These are phyloP conservation scores for Tiliacea aurago DNA, from an alignment of 2,888 invertebrate genomes.

Conservation along the genomic window DNA sequence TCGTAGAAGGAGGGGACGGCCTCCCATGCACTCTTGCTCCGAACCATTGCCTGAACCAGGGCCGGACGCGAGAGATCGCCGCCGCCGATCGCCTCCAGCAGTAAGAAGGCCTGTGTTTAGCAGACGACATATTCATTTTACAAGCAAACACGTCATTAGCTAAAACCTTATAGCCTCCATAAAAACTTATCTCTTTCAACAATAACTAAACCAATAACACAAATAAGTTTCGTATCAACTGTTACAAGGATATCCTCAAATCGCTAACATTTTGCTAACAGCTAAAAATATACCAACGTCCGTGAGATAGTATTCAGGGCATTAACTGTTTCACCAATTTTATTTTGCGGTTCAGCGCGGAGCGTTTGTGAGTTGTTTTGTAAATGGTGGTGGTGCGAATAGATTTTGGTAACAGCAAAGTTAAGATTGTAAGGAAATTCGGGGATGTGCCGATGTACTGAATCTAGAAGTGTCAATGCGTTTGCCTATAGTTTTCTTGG, in stretches of 20 bases:
- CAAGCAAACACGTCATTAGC: background rate
- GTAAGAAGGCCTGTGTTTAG: background rate
- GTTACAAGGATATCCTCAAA: conserved; percentile 53
- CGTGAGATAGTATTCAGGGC: conserved; percentile 62
- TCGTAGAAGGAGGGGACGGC: too few species aligned
- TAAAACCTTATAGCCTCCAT: conserved; percentile 1
- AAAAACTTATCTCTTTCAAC: conserved; percentile 28
- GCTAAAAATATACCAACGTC: conserved; percentile 65
- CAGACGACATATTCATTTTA: background rate
- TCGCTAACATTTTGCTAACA: conserved; percentile 66
- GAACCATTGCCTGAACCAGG: too few species aligned
- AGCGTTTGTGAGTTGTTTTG: background rate
- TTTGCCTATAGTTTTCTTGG: background rate
- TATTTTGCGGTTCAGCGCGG: background rate
- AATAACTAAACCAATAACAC: conserved; percentile 50
- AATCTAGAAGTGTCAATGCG: conserved; percentile 44
- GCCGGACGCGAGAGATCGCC: too few species aligned
- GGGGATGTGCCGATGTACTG: conserved; percentile 38
- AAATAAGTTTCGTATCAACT: conserved; percentile 43
- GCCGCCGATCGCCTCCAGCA: too few species aligned
- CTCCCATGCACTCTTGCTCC: too few species aligned
- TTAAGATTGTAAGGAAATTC: conserved; percentile 58
- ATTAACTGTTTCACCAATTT: conserved; percentile 53
- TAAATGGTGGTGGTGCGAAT: conserved; percentile 13
- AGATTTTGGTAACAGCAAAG: conserved; percentile 41